Evolutionary conservation across 1,140 invertebrate genomes (phyloP), one percentile per base, ranked within the genome.

Genomic region (Sycophila sp.): DNA sequence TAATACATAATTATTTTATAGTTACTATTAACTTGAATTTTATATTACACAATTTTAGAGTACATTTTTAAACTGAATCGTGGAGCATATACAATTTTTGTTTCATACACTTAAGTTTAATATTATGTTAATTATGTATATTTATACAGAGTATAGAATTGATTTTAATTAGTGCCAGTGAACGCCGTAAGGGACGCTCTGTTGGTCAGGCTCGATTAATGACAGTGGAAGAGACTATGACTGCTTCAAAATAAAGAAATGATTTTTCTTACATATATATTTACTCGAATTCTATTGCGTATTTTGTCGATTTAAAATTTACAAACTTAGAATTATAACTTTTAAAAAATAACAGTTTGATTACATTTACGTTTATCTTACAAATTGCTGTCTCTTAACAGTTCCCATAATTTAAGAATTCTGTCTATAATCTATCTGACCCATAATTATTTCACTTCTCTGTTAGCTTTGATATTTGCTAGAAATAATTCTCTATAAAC

Each of bases 91-190:
- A 75, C 71, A 77, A 71, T 72, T 72, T 70, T 64, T 74, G 59
- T 72, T 72, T 71, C 63, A 71, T 63, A 72, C 34, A 72, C 71
- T 75, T 56, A 62, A 68, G 22, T 65, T 69, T 73, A 74, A 69
- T 68, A 75, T 60, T 42, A 56, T 74, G 71, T 38, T 62, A 47
- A 71, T 71, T 80, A 73, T 74, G 65, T 78, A 73, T 77, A 78
- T 79, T 75, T 79, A 78, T 73, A 74, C 76, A 75, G 72, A 69
- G 60, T 58, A 74, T 69, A 75, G 70, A 68, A 72, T 66, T 60
- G 53, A 76, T 67, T 64, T 69, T 49, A 34, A 73, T 79, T 75
- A 77, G 69, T 72, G 70, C 42, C 72, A 69, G 28, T 15, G 40
- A 72, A 68, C 53, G 19, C 56, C 56, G 24, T 32, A 63, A 24